A percentile compares a stretch with the other conserved stretches of the same genome.
Conservation (phyloP, 2,888 invertebrate species). For the Catocala fraxini region DNA sequence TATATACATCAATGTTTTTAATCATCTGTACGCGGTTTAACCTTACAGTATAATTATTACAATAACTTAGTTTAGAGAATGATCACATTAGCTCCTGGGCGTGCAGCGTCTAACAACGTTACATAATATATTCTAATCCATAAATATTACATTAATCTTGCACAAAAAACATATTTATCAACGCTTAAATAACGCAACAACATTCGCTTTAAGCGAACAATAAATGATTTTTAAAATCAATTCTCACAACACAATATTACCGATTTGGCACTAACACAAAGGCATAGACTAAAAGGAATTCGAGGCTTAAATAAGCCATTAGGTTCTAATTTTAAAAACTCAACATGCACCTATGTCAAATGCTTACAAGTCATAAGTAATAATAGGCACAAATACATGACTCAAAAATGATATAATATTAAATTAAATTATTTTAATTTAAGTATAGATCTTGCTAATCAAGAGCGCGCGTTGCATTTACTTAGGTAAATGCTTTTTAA, state of each 20-base stretch:
- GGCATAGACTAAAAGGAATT: constrained; percentile 59
- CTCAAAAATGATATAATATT: background rate
- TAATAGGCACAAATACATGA: constrained; percentile 3
- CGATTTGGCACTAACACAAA: constrained; percentile 71
- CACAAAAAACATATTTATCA: constrained; percentile 53
- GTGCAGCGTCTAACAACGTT: constrained; percentile 66
- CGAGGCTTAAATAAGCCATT: constrained; percentile 8
- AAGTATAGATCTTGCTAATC: no score
- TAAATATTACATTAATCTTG: constrained; percentile 71
- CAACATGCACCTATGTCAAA: constrained; percentile 20
- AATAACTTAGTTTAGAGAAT: constrained; percentile 62
- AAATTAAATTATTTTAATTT: no score
- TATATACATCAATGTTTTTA: constrained; percentile 24
- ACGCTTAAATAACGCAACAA: constrained; percentile 67
- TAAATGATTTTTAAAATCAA: constrained; percentile 59
- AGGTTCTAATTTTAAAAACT: constrained; percentile 14
- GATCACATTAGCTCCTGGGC: constrained; percentile 77
- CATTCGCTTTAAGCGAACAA: constrained; percentile 74
- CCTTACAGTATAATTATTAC: constrained; percentile 21
- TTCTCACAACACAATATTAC: constrained; percentile 70
- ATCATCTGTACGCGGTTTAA: constrained; percentile 42
- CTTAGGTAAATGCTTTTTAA: no score
- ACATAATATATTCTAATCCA: constrained; percentile 65
- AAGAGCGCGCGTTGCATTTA: no score
- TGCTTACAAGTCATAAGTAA: constrained; percentile 25